phyloP scores from a whole-genome alignment of 2,113 vertebrate genomes.

The Agelaius tricolor region DNA sequence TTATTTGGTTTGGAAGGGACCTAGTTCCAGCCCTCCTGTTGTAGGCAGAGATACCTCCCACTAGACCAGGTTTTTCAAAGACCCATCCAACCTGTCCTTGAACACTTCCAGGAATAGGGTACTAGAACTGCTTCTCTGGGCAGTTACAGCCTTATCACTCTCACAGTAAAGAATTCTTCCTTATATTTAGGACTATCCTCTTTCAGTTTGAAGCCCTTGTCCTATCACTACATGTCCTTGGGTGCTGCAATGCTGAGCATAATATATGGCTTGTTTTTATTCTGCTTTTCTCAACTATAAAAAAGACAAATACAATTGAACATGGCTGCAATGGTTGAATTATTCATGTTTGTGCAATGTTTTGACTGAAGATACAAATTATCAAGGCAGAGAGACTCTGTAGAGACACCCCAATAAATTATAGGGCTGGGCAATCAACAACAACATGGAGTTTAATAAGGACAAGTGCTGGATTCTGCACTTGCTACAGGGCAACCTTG shows the following conservation, averaged over 20 bases:
- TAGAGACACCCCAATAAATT: not conserved
- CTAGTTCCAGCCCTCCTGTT: not conserved
- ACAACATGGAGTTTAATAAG: not conserved
- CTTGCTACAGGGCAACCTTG: not conserved
- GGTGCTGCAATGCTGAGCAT: not conserved
- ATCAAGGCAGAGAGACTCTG: not conserved
- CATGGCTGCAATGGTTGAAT: not conserved
- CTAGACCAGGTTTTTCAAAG: not conserved
- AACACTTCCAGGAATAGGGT: not conserved
- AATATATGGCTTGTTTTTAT: not conserved
- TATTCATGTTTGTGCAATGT: not conserved
- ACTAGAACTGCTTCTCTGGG: not conserved
- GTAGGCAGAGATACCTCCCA: not conserved
- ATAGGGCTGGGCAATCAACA: not conserved
- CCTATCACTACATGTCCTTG: not conserved
- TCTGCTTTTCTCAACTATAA: not conserved
- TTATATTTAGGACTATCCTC: not conserved
- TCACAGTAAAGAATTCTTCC: not conserved
- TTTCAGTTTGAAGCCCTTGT: not conserved
- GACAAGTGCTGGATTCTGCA: not conserved
- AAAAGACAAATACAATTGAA: not conserved
- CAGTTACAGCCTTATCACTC: not conserved
- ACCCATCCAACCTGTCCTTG: not conserved
- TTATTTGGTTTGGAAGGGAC: not conserved
- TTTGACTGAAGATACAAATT: not conserved